Evolutionary conservation across 2,113 vertebrate genomes (phyloP).

Genomic region (Lasiurus cinereus): DNA sequence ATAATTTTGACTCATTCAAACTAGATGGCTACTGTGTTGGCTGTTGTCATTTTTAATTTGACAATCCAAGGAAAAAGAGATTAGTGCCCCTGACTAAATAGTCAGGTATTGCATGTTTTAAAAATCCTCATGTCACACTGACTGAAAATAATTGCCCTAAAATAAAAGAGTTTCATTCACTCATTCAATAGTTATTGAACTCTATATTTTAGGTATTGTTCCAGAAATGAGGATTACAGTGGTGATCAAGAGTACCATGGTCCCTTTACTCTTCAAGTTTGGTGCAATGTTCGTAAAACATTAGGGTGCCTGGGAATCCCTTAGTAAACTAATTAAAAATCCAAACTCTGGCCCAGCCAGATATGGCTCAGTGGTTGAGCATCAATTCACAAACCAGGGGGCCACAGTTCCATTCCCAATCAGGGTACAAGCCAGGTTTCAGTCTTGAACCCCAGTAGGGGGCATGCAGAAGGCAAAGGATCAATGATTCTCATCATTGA

Average conservation of each 20-base stretch:
- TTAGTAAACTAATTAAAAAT: neutral
- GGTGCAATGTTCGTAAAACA: neutral
- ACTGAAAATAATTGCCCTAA: neutral
- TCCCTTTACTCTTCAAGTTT: neutral
- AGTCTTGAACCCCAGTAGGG: neutral
- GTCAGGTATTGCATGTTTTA: neutral
- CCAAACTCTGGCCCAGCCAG: neutral
- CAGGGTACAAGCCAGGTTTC: neutral
- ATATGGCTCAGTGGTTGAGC: neutral
- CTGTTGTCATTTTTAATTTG: neutral
- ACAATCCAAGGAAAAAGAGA: neutral
- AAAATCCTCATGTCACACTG: neutral
- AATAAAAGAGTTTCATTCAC: neutral
- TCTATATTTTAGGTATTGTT: neutral
- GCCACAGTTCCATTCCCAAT: neutral
- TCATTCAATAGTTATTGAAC: neutral
- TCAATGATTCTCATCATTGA: neutral
- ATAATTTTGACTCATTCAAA: neutral
- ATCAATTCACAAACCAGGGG: neutral
- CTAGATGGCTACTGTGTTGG: neutral
- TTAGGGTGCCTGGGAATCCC: neutral
- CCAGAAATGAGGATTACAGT: neutral
- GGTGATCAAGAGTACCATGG: neutral
- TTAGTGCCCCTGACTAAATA: neutral
- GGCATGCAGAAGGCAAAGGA: neutral